Base-by-base conservation (phyloP, 2,888 invertebrate genomes). In the Drosophila pseudotalamancana region DNA sequence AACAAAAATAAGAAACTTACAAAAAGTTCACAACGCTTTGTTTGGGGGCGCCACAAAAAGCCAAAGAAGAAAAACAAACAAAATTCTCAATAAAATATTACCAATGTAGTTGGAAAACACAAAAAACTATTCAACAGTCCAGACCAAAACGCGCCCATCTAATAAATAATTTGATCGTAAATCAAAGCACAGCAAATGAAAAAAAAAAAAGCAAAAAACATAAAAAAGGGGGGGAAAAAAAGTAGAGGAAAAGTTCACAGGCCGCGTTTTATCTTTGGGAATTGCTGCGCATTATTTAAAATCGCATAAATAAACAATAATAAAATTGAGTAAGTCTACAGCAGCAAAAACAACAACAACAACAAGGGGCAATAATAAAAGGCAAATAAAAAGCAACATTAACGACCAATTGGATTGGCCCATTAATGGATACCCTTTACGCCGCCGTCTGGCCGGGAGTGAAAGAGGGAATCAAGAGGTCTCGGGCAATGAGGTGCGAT, bases 391-490 rank as follows among this genome's bases (percentile, higher is more conserved):
- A 89, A 78, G 76, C 78, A 90, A 88, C 86, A 89, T 86, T 80
- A 89, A 90, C 85, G 85, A 85, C 75, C 89, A 88, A 90, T 90
- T 89, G 87, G 81, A 89, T 85, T 79, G 75, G 82, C 79, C 89
- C 89, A 89, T 90, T 89, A 90, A 88, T 74, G 73, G 65, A 68
- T 66, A 63, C 46, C 49, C 71, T 59, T 11, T 40, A 57, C 61
- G 61, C 19, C 71, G 59, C 40, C 61, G 75, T 55, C 65, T 70
- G 55, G 61, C 14, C 59, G 56, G 46, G 37, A 19, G 14, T 12
- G 49, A 34, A 35, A 50, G 35, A 29, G 50, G 37, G 48, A 50
- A 45, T 14, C n/a, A n/a, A n/a, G n/a, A n/a, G 23, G 63, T 42
- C 63, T 51, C 37, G 35, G 25, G 64, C 61, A 60, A 63, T 35